A percentile compares a stretch with the other conserved stretches of the same genome.
These are phyloP conservation scores for Drosophila nebulosa DNA, from an alignment of 1,140 invertebrate species.

Conservation along the genomic window DNA sequence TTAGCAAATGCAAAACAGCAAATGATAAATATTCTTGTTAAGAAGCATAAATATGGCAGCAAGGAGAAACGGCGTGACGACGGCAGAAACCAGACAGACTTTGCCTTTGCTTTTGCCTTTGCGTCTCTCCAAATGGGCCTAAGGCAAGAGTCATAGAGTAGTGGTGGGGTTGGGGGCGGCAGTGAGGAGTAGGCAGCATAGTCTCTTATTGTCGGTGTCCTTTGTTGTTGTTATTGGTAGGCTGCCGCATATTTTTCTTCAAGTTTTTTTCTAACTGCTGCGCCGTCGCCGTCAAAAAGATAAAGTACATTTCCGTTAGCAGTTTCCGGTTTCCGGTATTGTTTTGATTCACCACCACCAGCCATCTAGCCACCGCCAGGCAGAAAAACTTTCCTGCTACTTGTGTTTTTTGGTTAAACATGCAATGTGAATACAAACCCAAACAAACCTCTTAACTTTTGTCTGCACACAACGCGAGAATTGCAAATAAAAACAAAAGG, in stretches of 20 bases:
- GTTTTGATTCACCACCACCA: conserved; percentile 57
- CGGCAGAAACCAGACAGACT: too few relatives aligned
- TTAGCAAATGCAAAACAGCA: conserved; percentile 78
- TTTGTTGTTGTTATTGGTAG: conserved; percentile 38
- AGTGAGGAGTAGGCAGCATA: neutral
- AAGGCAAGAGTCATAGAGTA: conserved; percentile 10
- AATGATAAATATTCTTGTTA: conserved; percentile 79
- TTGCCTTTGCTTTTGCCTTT: too few relatives aligned
- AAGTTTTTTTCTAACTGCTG: conserved; percentile 72
- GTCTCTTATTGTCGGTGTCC: conserved; percentile 21
- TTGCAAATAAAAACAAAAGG: conserved; percentile 55
- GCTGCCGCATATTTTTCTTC: conserved; percentile 64
- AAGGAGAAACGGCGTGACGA: neutral
- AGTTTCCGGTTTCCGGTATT: conserved; percentile 75
- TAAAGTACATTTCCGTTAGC: conserved; percentile 76
- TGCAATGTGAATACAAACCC: conserved; percentile 30
- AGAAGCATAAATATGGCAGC: conserved; percentile 66
- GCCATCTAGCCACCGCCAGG: too few relatives aligned
- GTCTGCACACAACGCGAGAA: conserved; percentile 19
- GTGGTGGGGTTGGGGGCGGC: too few relatives aligned
- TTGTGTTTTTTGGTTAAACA: too few relatives aligned
- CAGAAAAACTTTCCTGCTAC: conserved; percentile 14
- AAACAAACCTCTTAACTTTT: neutral
- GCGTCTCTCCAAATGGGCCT: conserved; percentile 53
- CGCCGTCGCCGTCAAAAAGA: conserved; percentile 68